phyloP scores from a whole-genome alignment of 2,797 vertebrate species.

The Ptychobarbus kaznakovi region DNA sequence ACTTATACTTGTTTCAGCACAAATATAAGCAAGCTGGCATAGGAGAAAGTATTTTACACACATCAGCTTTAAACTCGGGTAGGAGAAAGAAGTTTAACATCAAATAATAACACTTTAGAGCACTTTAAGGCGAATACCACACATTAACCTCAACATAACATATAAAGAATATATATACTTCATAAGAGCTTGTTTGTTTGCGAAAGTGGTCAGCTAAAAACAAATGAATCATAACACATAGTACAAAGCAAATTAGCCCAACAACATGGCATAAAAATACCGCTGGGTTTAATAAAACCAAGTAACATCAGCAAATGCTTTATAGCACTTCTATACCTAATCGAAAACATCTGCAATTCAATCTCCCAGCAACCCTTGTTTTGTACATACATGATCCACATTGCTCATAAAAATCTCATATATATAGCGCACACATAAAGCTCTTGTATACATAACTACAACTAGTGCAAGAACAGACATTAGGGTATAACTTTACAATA shows the following conservation, averaged over 20 bases:
- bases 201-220: not conserved
- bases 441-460: not conserved
- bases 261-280: constrained; percentile 27
- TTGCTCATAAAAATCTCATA: not conserved
- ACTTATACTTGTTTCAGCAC: not conserved
- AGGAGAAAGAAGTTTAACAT: not conserved
- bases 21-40: constrained; percentile 14
- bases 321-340: constrained; percentile 19
- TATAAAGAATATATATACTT: not conserved
- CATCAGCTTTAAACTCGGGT: not conserved
- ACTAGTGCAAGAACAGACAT: constrained; percentile 3
- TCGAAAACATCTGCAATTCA: constrained; percentile 22
- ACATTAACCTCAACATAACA: not conserved
- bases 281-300: constrained; percentile 9
- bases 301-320: constrained; percentile 25
- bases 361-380: constrained; percentile 34
- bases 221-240: constrained; percentile 1
- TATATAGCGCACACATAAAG: not conserved
- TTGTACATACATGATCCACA: constrained; percentile 24
- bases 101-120: not conserved
- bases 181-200: not conserved
- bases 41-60: constrained; percentile 1
- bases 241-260: constrained; percentile 5
- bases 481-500: not conserved
- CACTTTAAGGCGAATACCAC: not conserved